These are phyloP conservation scores for Macquaria australasica DNA, from an alignment of 2,113 vertebrate species.

Conservation along the genomic window DNA sequence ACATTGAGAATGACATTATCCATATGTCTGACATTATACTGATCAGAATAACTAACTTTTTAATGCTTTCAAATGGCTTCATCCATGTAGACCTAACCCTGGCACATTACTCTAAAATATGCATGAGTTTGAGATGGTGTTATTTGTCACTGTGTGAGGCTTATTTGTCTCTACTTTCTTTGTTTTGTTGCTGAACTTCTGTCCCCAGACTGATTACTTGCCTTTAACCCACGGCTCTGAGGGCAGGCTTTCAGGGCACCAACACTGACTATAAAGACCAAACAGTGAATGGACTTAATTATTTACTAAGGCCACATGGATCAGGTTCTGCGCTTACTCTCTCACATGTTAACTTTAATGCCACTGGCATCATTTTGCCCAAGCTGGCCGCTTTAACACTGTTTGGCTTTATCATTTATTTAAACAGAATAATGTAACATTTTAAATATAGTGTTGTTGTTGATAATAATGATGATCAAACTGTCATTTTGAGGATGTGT, in stretches of 20 bases:
- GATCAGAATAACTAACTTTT: background rate
- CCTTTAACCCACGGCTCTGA: constrained; percentile 21
- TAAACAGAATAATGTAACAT: background rate
- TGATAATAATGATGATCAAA: background rate
- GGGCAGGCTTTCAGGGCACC: constrained; percentile 20
- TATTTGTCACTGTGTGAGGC: constrained; percentile 18
- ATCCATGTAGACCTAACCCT: background rate
- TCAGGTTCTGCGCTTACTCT: constrained; percentile 50
- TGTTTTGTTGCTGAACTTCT: constrained; percentile 32
- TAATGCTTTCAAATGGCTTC: background rate
- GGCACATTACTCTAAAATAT: constrained; percentile 28
- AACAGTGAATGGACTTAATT: constrained; percentile 58
- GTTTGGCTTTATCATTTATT: constrained; percentile 5
- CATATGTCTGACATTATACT: background rate
- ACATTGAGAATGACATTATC: background rate
- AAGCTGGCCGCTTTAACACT: background rate
- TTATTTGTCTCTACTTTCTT: constrained; percentile 23
- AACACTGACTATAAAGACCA: constrained; percentile 24
- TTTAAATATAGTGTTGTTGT: background rate
- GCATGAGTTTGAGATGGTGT: constrained; percentile 2
- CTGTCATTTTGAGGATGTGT: background rate
- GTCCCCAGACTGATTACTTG: constrained; percentile 26
- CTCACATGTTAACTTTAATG: constrained; percentile 12
- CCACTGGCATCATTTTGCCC: constrained; percentile 5
- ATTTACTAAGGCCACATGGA: constrained; percentile 61